phyloP scores from a whole-genome alignment of 2,888 invertebrate genomes.

The Himalopsyche japonica region DNA sequence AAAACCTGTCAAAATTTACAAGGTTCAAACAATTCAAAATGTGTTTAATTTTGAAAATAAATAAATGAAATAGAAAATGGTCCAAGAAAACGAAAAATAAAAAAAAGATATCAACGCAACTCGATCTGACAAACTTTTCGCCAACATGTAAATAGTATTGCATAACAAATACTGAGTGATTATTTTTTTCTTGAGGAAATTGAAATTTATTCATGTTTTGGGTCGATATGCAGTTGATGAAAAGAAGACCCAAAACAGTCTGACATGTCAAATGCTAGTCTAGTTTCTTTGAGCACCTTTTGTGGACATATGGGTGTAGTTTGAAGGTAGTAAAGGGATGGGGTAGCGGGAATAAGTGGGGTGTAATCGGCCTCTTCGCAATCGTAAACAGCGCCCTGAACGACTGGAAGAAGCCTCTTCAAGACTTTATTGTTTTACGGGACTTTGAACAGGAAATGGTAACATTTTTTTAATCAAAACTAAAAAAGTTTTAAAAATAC shows the following conservation, averaged over 20 bases:
- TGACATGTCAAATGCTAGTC: not conserved
- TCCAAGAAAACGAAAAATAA: no score
- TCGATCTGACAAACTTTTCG: no score
- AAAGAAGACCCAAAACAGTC: not conserved
- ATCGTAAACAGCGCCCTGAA: constrained; percentile 34
- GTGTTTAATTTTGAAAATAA: no score
- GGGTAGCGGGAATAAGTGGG: constrained; percentile 30
- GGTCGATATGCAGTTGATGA: not conserved
- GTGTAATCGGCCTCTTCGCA: constrained; percentile 35
- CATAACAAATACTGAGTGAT: no score
- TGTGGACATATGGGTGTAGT: not conserved
- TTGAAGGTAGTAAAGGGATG: not conserved
- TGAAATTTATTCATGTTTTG: no score
- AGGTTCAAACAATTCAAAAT: no score
- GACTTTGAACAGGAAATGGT: not conserved
- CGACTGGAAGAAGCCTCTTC: constrained; percentile 20
- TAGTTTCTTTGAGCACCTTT: not conserved
- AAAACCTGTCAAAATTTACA: no score
- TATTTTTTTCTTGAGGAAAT: no score
- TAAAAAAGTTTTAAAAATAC: not conserved
- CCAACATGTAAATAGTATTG: no score
- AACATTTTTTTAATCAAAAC: not conserved
- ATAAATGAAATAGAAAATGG: no score
- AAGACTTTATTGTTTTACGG: not conserved
- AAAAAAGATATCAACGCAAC: no score